Percentiles rank a stretch among this genome's conserved stretches.
Conservation (phyloP, 2,113 vertebrate species). For the Lanius ludovicianus region DNA sequence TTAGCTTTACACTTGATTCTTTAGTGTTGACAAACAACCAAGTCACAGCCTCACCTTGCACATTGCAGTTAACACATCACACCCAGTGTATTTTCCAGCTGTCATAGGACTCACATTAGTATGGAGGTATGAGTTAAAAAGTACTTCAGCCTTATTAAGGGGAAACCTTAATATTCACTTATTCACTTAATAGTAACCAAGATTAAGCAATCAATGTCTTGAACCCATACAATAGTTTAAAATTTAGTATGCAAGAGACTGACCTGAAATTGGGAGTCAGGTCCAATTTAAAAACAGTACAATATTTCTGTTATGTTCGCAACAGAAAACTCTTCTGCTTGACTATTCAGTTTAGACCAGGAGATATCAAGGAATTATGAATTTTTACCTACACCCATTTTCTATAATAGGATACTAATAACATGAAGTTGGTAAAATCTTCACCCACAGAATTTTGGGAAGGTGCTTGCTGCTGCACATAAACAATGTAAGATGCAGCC, state of each 20-base stretch:
- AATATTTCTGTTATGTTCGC: neutral
- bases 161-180: neutral
- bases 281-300: neutral
- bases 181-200: neutral
- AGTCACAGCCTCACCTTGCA: neutral
- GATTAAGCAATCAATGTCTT: neutral
- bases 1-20: neutral
- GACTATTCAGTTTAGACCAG: neutral
- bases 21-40: accelerated
- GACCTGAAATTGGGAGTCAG: neutral
- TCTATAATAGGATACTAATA: neutral
- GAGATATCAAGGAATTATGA: neutral
- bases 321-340: neutral
- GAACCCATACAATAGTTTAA: neutral
- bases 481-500: neutral
- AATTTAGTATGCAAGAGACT: neutral
- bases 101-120: neutral
- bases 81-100: neutral
- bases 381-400: neutral
- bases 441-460: neutral
- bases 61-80: neutral
- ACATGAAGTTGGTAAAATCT: neutral
- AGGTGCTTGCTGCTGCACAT: neutral
- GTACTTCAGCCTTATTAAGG: neutral
- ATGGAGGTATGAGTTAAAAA: neutral